phyloP scores from a whole-genome alignment of 2,113 vertebrate species.

The Cyprinus carpio region DNA sequence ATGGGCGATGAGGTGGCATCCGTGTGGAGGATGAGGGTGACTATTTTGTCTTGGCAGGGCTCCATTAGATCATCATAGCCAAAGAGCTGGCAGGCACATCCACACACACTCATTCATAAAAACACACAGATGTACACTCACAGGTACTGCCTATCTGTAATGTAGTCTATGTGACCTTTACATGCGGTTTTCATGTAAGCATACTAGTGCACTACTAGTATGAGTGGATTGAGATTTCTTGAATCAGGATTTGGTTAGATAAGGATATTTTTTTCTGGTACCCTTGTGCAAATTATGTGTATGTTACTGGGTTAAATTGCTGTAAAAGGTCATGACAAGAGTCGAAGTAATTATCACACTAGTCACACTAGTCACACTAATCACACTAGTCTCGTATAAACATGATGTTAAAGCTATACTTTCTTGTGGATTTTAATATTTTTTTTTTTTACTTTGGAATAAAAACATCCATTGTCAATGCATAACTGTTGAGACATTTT shows the following conservation, averaged over 20 bases:
- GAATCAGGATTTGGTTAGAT: not conserved
- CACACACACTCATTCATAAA: conserved; percentile 42
- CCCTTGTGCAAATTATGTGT: not conserved
- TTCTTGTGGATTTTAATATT: not conserved
- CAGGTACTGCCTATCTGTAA: not conserved
- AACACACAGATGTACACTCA: conserved; percentile 48
- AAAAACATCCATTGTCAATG: not conserved
- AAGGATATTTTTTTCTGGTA: not conserved
- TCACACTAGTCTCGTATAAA: not conserved
- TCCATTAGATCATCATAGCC: not conserved
- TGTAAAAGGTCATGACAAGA: not conserved
- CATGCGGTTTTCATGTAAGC: not conserved
- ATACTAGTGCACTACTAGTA: not conserved
- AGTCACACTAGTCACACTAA: not conserved
- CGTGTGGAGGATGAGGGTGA: conserved; percentile 28
- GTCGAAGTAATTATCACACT: not conserved
- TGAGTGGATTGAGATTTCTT: not conserved
- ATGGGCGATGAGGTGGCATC: not conserved
- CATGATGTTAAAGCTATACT: not conserved
- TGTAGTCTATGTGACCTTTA: not conserved
- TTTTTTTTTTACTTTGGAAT: not conserved
- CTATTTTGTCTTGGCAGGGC: conserved; percentile 31
- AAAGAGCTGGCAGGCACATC: conserved; percentile 14
- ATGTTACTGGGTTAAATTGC: not conserved
- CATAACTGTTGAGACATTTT: not conserved